Evolutionary conservation across 2,888 invertebrate genomes (phyloP), one percentile per base, ranked within the genome.

Genomic region (Acrocyrtus sp.): DNA sequence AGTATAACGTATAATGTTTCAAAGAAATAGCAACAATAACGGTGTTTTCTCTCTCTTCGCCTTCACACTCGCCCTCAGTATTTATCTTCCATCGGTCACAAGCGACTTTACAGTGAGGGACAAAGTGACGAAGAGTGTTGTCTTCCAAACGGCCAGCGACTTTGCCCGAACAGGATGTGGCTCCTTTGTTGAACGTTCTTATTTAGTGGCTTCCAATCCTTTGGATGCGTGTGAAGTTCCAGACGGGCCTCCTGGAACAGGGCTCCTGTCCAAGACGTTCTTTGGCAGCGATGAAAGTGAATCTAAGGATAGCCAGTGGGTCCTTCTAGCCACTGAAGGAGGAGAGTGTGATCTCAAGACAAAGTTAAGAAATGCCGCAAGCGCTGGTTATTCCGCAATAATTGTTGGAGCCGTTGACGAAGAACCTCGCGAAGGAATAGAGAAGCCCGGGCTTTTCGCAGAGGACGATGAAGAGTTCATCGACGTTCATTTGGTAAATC

Each of bases 401-500:
- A 68, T 68, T 50, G 45, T 68, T 2, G 68, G 68, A 22, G 53
- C 60, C n/a, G 48, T 34, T 21, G 56, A 57, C 1, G 19, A 17
- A 5, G n/a, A n/a, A n/a, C n/a, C n/a, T n/a, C 66, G 57, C 26
- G 66, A 66, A n/a, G 66, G 57, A 47, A 48, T 66, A 17, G 29
- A 21, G 3, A 21, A 41, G 10, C 58, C 67, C 6, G 67, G 58
- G 5, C 10, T 51, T 10, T 1, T 58, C 3, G 8, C 27, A 2
- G 58, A 58, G 8, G 67, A 67, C 41, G 58, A 58, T 15, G 68
- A 68, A 15, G 68, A 68, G 47, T 68, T 68, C 19, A 53, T 68
- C 17, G 68, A 68, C 17, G 60, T 53, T 19, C 68, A 68, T 41
- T 45, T 68, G 39, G 53, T 68, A 1, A 19, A 51, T 41, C 39